Conservation (phyloP, 2,888 invertebrate species). For the Lycocerus yunnanus region DNA sequence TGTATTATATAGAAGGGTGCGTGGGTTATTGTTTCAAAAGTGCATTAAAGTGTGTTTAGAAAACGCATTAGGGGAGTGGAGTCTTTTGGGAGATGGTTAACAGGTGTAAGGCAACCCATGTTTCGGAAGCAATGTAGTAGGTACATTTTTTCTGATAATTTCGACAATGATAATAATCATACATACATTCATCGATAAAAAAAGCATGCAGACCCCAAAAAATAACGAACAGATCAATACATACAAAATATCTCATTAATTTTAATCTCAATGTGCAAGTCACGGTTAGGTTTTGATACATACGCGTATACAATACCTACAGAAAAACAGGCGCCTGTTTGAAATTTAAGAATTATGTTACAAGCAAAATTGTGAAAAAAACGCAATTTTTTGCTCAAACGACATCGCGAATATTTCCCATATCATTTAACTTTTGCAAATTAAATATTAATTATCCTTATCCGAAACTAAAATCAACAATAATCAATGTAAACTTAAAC, state of each 20-base stretch:
- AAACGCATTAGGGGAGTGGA: slow-evolving; percentile 48
- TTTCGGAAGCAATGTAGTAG: slow-evolving; percentile 13
- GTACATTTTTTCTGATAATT: neutral
- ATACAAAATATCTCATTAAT: neutral
- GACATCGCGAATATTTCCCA: too few species aligned
- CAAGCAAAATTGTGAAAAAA: neutral
- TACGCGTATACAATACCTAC: neutral
- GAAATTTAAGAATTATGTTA: neutral
- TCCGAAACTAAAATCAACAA: neutral
- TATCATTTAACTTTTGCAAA: neutral
- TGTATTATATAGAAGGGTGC: slow-evolving; percentile 37
- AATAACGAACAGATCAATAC: neutral
- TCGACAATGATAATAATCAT: neutral
- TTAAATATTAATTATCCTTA: neutral
- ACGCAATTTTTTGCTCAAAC: too few species aligned
- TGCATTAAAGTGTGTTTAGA: slow-evolving; percentile 64
- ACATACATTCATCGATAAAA: neutral
- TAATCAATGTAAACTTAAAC: neutral
- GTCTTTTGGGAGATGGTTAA: slow-evolving; percentile 54
- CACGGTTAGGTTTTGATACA: neutral
- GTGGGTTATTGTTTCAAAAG: slow-evolving; percentile 53
- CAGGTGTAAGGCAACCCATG: slow-evolving; percentile 54
- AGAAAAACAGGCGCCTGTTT: neutral
- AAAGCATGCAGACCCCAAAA: neutral
- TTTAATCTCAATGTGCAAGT: neutral